These are phyloP conservation scores for Myotis brandtii DNA, from an alignment of 2,113 vertebrate species.

Conservation along the genomic window DNA sequence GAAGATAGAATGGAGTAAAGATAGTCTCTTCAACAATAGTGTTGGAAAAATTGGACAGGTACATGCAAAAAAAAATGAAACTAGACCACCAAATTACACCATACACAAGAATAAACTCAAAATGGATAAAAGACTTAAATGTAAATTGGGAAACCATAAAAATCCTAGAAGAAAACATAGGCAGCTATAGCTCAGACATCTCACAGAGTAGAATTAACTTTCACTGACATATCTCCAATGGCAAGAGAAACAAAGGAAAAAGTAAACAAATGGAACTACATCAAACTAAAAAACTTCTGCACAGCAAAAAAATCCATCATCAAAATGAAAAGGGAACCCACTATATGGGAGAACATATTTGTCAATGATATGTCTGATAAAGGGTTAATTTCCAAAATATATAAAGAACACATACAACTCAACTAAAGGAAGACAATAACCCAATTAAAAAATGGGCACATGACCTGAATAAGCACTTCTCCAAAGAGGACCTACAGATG, in stretches of 20 bases:
- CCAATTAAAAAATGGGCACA: no score
- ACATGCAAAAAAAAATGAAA: neutral
- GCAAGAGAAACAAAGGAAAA: no score
- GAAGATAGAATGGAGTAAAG: neutral
- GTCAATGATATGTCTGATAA: no score
- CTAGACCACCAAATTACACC: neutral
- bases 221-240: no score
- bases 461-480: no score
- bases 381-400: no score
- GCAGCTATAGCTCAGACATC: neutral
- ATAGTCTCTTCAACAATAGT: neutral
- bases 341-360: no score
- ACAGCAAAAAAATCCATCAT: neutral
- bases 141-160: neutral
- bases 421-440: no score
- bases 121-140: neutral
- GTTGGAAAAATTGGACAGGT: neutral
- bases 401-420: no score
- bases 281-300: neutral
- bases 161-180: neutral
- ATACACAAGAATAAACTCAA: neutral
- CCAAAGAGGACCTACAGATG: no score
- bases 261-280: neutral
- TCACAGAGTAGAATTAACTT: neutral
- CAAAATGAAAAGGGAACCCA: neutral